Conservation (phyloP, 1,140 invertebrate genomes). For the Pseudomyrmex pallidus region DNA sequence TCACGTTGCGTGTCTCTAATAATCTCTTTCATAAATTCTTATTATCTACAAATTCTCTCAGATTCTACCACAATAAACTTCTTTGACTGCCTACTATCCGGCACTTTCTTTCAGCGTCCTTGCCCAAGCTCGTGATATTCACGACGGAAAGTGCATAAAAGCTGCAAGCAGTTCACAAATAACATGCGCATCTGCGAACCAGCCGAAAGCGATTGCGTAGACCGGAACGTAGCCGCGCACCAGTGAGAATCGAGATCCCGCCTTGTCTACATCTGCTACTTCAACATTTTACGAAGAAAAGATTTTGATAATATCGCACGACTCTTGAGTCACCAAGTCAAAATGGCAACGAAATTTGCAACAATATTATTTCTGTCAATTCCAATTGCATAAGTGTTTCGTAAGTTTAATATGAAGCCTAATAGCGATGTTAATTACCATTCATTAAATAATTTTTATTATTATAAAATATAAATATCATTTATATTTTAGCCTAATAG, state of each 20-base stretch:
- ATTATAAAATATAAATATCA: background rate
- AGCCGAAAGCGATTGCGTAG: slow-evolving; percentile 78
- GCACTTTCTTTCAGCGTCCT: slow-evolving; percentile 64
- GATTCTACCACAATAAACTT: slow-evolving; percentile 9
- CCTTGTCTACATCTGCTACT: slow-evolving; percentile 73
- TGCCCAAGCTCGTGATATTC: slow-evolving; percentile 55
- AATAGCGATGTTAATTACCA: background rate
- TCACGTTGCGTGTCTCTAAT: slow-evolving; percentile 62
- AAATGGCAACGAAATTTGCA: slow-evolving; percentile 19
- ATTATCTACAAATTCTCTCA: slow-evolving; percentile 49
- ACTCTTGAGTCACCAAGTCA: slow-evolving; percentile 11
- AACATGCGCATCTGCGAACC: slow-evolving; percentile 72
- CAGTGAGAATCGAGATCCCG: slow-evolving; percentile 78
- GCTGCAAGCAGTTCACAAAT: slow-evolving; percentile 48
- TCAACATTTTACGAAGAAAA: slow-evolving; percentile 1
- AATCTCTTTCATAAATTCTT: slow-evolving; percentile 46
- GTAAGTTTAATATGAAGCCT: background rate
- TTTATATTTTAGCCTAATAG: too few species aligned
- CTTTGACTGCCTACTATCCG: slow-evolving; percentile 31
- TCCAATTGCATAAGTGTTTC: slow-evolving; percentile 4
- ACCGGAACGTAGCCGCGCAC: slow-evolving; percentile 64
- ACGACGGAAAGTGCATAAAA: slow-evolving; percentile 61
- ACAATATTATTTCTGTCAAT: background rate
- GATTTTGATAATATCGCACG: slow-evolving; percentile 25
- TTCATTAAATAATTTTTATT: background rate